Conservation (phyloP, 1,140 invertebrate species). For the Heliothis subflexa region DNA sequence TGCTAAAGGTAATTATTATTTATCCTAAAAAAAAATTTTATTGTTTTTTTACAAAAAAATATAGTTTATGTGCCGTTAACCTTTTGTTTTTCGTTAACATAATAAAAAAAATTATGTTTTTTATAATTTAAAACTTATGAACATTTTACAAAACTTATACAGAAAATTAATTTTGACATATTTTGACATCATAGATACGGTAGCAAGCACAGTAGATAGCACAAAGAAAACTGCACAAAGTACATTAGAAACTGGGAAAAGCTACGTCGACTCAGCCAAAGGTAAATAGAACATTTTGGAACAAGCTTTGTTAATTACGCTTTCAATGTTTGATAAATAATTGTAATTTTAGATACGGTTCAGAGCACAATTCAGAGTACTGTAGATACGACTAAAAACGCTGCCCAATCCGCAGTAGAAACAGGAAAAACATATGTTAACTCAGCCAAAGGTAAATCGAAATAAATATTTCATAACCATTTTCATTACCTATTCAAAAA, state of each 20-base stretch:
- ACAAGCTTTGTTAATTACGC: neutral
- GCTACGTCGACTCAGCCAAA: conserved; percentile 73
- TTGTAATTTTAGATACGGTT: conserved; percentile 48
- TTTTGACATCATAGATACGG: conserved; percentile 68
- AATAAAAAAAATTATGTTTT: neutral
- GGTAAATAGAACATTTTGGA: conserved; percentile 54
- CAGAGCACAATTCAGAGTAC: conserved; percentile 53
- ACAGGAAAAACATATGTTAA: conserved; percentile 54
- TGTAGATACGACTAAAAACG: conserved; percentile 59
- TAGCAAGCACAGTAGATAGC: conserved; percentile 75
- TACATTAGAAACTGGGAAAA: conserved; percentile 72
- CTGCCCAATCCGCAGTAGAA: conserved; percentile 55
- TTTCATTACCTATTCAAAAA: neutral
- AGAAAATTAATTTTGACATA: conserved; percentile 31
- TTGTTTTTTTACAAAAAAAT: neutral
- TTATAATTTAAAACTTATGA: neutral
- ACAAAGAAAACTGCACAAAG: conserved; percentile 74
- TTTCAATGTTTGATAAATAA: conserved; percentile 12
- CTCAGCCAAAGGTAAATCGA: conserved; percentile 56
- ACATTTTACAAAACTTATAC: neutral
- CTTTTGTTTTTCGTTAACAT: conserved; percentile 41
- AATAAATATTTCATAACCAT: conserved; percentile 13
- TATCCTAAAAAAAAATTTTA: conserved; percentile 43
- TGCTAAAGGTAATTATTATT: conserved; percentile 69
- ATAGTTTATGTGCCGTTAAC: conserved; percentile 2